Conservation (phyloP, 2,888 invertebrate genomes). For the Macrosiphum euphorbiae region DNA sequence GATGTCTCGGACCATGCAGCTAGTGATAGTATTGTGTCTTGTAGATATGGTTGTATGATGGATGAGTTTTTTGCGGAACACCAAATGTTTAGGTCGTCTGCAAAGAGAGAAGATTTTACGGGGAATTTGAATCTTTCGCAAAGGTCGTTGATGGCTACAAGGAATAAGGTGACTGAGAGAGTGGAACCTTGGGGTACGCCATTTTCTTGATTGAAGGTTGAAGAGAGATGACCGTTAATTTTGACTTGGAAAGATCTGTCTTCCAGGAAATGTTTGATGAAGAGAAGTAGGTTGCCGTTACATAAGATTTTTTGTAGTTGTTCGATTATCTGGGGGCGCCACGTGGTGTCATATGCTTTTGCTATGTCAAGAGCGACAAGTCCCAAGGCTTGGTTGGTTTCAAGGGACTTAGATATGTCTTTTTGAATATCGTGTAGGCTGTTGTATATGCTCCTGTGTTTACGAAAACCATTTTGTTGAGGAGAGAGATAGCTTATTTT, state of each 20-base stretch:
- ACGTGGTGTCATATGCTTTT: conserved; percentile 23
- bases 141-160: not conserved
- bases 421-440: not conserved
- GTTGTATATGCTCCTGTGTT: too few species aligned
- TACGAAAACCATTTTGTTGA: too few species aligned
- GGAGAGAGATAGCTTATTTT: not conserved
- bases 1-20: not conserved
- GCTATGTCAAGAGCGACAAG: not conserved
- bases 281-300: not conserved
- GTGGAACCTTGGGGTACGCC: not conserved
- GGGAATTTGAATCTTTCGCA: not conserved
- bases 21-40: not conserved
- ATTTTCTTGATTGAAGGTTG: not conserved
- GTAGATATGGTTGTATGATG: not conserved
- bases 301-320: not conserved
- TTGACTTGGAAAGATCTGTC: conserved; percentile 1
- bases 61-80: not conserved
- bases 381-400: not conserved
- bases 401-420: not conserved
- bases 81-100: not conserved
- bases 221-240: not conserved
- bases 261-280: not conserved
- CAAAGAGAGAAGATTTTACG: not conserved
- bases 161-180: not conserved
- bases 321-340: conserved; percentile 1